These are phyloP conservation scores for Anseranas semipalmata DNA, from an alignment of 2,113 vertebrate species.

Conservation along the genomic window DNA sequence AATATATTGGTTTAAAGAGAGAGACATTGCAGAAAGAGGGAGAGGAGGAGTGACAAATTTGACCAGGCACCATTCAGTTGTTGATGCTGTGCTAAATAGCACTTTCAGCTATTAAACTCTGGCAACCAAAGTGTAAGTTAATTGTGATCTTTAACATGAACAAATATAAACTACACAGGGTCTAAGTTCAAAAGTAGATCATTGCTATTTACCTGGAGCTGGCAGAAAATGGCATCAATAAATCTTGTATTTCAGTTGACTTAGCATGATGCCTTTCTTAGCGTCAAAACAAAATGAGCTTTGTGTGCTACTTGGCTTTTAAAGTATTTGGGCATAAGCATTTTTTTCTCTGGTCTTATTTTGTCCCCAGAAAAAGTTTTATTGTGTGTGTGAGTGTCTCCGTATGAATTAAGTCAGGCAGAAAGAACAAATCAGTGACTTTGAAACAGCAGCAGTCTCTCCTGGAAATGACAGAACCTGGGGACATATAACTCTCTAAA, in stretches of 20 bases:
- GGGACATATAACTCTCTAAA: not conserved
- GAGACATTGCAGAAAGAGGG: not conserved
- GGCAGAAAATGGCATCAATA: not conserved
- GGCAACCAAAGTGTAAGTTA: not conserved
- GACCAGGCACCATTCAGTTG: not conserved
- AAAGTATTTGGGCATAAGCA: not conserved
- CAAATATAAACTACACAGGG: not conserved
- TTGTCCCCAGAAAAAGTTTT: conserved; percentile 2
- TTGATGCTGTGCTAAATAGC: not conserved
- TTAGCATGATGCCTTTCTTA: not conserved
- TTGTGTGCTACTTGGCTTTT: not conserved
- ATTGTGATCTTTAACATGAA: not conserved
- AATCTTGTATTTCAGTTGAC: not conserved
- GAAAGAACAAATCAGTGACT: conserved; percentile 34
- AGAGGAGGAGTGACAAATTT: not conserved
- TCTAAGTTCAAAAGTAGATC: not conserved
- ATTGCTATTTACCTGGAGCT: not conserved
- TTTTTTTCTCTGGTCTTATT: not conserved
- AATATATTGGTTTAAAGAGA: not conserved
- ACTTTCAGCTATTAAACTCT: not conserved
- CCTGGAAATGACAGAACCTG: conserved; percentile 1
- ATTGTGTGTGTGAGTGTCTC: not conserved
- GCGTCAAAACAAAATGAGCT: not conserved
- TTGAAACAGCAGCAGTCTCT: conserved; percentile 12
- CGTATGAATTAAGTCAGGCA: not conserved